Evolutionary conservation across 2,888 invertebrate species (phyloP).

Genomic region (Tipula lateralis): DNA sequence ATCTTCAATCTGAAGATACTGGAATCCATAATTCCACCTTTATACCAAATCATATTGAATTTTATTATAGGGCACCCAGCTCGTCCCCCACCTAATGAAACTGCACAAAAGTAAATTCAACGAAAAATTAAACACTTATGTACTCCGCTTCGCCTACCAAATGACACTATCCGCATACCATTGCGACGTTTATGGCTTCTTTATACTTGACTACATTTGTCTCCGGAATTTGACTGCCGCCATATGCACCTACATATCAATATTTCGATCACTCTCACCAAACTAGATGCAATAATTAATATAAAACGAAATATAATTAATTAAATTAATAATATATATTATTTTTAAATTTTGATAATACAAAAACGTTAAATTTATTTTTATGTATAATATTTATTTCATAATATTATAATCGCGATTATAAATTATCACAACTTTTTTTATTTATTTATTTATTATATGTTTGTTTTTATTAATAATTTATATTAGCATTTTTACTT

Average conservation of each 20-base stretch:
- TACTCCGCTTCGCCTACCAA: not conserved
- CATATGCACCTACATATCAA: not conserved
- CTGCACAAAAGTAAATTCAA: not conserved
- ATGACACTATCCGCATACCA: not conserved
- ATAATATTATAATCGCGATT: slow-evolving; percentile 24
- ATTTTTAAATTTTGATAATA: not conserved
- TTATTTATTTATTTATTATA: not conserved
- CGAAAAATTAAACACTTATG: not conserved
- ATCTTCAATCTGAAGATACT: too few relatives aligned
- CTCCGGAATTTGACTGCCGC: not conserved
- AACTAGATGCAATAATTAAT: not conserved
- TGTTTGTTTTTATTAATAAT: not conserved
- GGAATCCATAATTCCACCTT: too few relatives aligned
- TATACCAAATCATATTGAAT: too few relatives aligned
- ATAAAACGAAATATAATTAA: too few relatives aligned
- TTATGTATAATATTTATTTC: not conserved
- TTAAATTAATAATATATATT: not conserved
- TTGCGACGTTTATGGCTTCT: not conserved
- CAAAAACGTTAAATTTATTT: not conserved
- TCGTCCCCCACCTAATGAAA: not conserved
- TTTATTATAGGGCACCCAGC: not conserved
- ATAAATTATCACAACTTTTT: slow-evolving; percentile 24
- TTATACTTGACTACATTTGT: not conserved
- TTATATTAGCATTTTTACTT: slow-evolving; percentile 8
- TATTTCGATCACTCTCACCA: not conserved